Evolutionary conservation across 2,113 vertebrate species (phyloP).

Genomic region (Odocoileus hemionus): DNA sequence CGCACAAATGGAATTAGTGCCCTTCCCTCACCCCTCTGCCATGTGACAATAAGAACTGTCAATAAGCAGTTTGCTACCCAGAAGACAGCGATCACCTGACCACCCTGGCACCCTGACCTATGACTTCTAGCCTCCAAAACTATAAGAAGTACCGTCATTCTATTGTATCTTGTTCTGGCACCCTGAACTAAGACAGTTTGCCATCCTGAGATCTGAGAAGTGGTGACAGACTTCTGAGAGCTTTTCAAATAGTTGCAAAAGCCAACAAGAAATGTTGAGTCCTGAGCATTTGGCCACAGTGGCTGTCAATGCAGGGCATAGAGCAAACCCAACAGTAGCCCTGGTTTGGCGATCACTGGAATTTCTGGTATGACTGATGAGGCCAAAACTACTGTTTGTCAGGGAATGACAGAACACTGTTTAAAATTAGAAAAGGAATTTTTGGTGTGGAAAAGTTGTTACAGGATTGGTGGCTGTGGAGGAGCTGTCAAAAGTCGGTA

Average conservation of each 20-base stretch:
- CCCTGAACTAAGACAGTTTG: neutral
- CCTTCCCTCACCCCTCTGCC: neutral
- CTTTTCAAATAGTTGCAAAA: neutral
- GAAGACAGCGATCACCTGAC: neutral
- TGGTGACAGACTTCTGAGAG: neutral
- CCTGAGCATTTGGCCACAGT: neutral
- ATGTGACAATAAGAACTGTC: neutral
- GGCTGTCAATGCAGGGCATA: neutral
- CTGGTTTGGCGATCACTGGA: neutral
- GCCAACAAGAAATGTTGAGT: neutral
- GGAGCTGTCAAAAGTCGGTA: neutral
- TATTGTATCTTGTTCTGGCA: neutral
- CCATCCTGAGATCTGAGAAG: neutral
- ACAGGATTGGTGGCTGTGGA: neutral
- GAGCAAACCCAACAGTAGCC: neutral
- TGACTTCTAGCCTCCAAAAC: neutral
- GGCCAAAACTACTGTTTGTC: neutral
- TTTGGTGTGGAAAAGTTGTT: neutral
- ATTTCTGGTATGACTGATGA: neutral
- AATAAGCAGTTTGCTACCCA: fast-evolving
- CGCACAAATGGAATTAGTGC: neutral
- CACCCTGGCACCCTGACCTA: neutral
- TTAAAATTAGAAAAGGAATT: neutral
- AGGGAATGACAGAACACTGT: neutral
- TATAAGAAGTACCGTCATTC: neutral